A percentile compares a stretch with the other conserved stretches of the same genome.
Conservation (phyloP, 2,113 vertebrate species). For the Sebastes fasciatus region DNA sequence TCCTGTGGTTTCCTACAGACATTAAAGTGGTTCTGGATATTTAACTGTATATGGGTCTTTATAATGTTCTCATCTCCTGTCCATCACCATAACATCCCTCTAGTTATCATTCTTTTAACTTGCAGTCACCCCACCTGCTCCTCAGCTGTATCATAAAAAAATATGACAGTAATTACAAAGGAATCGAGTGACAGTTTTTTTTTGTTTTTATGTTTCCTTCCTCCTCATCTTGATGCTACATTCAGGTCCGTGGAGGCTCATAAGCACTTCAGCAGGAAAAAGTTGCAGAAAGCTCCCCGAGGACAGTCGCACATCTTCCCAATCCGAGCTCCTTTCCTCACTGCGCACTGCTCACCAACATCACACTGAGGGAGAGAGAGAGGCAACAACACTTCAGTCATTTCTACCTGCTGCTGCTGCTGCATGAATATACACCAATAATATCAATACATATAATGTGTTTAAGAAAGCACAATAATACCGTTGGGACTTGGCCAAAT, state of each 20-base stretch:
- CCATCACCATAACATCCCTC: neutral
- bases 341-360: constrained; percentile 83
- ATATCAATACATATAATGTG: neutral
- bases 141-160: constrained; percentile 55
- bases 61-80: neutral
- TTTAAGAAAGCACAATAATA: constrained; percentile 65
- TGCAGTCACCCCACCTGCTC: constrained; percentile 39
- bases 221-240: constrained; percentile 25
- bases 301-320: constrained; percentile 86
- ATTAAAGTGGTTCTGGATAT: constrained; percentile 40
- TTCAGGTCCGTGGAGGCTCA: constrained; percentile 63
- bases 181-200: constrained; percentile 47
- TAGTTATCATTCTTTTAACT: no score
- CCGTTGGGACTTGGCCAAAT: constrained; percentile 87
- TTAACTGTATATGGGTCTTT: constrained; percentile 27
- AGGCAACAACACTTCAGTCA: neutral
- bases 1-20: constrained; percentile 20
- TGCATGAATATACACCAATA: neutral
- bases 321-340: constrained; percentile 86
- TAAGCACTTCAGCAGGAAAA: constrained; percentile 87
- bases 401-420: neutral
- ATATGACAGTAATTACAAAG: constrained; percentile 57
- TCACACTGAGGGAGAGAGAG: constrained; percentile 78
- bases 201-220: neutral
- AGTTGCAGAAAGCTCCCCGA: constrained; percentile 81